Evolutionary conservation across 2,113 vertebrate genomes (phyloP).

Genomic region (Gymnogyps californianus): DNA sequence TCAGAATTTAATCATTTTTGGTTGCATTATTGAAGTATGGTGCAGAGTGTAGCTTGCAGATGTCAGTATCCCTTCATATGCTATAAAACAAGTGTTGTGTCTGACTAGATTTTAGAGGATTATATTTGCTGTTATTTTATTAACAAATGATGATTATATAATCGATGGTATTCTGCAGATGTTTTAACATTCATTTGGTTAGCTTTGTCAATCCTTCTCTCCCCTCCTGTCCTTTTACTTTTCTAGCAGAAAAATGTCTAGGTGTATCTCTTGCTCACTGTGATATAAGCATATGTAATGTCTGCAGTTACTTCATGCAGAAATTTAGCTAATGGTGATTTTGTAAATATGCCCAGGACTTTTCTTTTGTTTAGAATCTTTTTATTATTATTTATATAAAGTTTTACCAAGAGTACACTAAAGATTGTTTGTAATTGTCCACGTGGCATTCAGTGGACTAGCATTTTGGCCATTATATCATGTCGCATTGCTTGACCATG

Average conservation of each 20-base stretch:
- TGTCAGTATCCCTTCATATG: neutral
- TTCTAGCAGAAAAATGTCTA: neutral
- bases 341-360: neutral
- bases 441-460: neutral
- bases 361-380: neutral
- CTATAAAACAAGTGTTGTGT: neutral
- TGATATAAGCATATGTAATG: neutral
- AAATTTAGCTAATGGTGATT: neutral
- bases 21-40: neutral
- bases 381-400: neutral
- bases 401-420: neutral
- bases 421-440: neutral
- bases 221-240: neutral
- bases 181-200: neutral
- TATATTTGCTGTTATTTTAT: constrained; percentile 5
- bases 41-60: neutral
- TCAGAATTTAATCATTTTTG: neutral
- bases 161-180: neutral
- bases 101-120: constrained; percentile 26
- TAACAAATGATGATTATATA: neutral
- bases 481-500: neutral
- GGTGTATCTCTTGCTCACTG: neutral
- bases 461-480: neutral
- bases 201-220: neutral
- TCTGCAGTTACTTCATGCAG: neutral